Conservation (phyloP, 2,888 invertebrate genomes). For the Dynastes grantii region DNA sequence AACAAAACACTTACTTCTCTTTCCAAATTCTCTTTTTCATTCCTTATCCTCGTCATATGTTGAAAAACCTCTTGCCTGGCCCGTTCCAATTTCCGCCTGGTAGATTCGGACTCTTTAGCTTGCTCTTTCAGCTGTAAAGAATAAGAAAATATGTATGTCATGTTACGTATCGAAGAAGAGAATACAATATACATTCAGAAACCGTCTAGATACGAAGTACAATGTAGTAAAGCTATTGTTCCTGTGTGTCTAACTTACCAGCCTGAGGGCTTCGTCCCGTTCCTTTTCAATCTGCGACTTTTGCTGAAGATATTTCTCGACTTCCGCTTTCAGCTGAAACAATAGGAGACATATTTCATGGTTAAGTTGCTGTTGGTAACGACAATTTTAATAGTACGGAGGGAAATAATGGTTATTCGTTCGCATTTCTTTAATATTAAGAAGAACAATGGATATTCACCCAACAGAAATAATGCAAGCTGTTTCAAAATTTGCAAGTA, state of each 20-base stretch:
- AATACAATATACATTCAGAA: neutral
- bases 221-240: neutral
- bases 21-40: slow-evolving; percentile 74
- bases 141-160: neutral
- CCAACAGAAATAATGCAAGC: no score
- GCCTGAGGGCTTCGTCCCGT: slow-evolving; percentile 70
- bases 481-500: no score
- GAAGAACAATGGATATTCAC: no score
- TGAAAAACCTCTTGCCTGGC: slow-evolving; percentile 75
- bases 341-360: slow-evolving; percentile 43
- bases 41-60: slow-evolving; percentile 74
- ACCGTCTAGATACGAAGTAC: no score
- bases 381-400: no score
- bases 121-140: slow-evolving; percentile 72
- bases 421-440: no score
- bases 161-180: neutral
- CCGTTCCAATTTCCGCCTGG: slow-evolving; percentile 73
- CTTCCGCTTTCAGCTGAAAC: slow-evolving; percentile 71
- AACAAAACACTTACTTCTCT: slow-evolving; percentile 70
- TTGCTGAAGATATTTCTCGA: slow-evolving; percentile 70
- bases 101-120: slow-evolving; percentile 74
- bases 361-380: neutral
- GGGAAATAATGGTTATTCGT: no score
- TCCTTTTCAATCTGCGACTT: slow-evolving; percentile 71
- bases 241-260: slow-evolving; percentile 65